Percentiles rank a stretch among this genome's conserved stretches.
Evolutionary conservation across 1,140 invertebrate species (phyloP).

Genomic region (Macrotrachela quadricornifera): DNA sequence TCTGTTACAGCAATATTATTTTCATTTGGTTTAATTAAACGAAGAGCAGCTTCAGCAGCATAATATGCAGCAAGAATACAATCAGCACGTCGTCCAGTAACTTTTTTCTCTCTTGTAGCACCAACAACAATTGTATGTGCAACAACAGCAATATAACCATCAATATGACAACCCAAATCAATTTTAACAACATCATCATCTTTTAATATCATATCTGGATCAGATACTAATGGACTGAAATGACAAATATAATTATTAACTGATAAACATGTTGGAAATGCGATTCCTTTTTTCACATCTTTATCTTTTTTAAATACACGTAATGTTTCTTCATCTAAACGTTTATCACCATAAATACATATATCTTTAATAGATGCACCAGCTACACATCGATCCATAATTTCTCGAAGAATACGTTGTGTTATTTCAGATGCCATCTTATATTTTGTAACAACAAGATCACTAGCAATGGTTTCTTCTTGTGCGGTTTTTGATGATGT

Average conservation of each 20-base stretch:
- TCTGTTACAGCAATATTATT: constrained; percentile 77
- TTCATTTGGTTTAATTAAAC: constrained; percentile 69
- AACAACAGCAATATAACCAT: constrained; percentile 93
- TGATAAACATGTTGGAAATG: constrained; percentile 92
- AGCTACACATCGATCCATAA: constrained; percentile 62
- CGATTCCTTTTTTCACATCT: constrained; percentile 81
- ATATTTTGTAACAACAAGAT: constrained; percentile 97
- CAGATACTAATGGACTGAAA: constrained; percentile 78
- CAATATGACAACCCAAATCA: constrained; percentile 88
- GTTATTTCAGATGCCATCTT: constrained; percentile 96
- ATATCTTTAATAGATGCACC: constrained; percentile 70
- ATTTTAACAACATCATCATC: constrained; percentile 91
- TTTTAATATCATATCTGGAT: constrained; percentile 64
- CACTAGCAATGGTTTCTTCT: constrained; percentile 39
- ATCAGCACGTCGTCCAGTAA: constrained; percentile 69
- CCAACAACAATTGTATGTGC: constrained; percentile 84
- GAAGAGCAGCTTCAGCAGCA: constrained; percentile 74
- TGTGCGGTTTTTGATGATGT: too few relatives aligned
- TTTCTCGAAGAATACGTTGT: constrained; percentile 68
- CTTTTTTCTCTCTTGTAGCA: constrained; percentile 38
- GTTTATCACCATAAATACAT: constrained; percentile 70
- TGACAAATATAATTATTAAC: constrained; percentile 98
- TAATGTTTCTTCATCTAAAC: constrained; percentile 67
- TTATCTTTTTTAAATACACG: constrained; percentile 98
- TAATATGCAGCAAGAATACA: constrained; percentile 78